Conservation (phyloP, 2,113 vertebrate species). For the Abramis brama region DNA sequence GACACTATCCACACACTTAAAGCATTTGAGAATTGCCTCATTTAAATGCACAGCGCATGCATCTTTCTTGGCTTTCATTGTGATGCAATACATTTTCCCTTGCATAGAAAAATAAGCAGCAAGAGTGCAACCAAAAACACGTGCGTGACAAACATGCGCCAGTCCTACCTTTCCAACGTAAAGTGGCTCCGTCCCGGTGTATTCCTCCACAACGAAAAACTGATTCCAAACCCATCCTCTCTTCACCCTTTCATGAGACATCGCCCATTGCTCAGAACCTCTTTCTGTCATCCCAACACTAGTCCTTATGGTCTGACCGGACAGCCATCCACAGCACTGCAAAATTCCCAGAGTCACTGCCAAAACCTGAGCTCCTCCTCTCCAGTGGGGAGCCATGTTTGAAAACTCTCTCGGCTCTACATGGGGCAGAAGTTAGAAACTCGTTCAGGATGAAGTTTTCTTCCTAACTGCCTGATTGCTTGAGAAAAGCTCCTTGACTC, state of each 20-base stretch:
- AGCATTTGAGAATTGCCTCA: not conserved
- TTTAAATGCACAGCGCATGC: not conserved
- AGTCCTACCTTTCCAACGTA: slow-evolving; percentile 94
- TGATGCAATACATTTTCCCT: not conserved
- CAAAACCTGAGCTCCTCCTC: slow-evolving; percentile 61
- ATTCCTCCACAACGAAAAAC: slow-evolving; percentile 99
- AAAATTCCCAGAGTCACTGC: slow-evolving; percentile 66
- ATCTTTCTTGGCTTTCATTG: not conserved
- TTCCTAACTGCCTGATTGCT: not conserved
- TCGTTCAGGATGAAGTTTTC: slow-evolving; percentile 18
- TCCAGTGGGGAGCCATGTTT: slow-evolving; percentile 72
- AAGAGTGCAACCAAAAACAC: not conserved
- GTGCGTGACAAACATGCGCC: not conserved
- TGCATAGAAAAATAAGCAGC: not conserved
- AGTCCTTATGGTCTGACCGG: slow-evolving; percentile 73
- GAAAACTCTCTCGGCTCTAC: slow-evolving; percentile 61
- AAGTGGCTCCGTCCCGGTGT: slow-evolving; percentile 95
- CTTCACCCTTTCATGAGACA: slow-evolving; percentile 85
- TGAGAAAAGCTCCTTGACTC: slow-evolving; percentile 23
- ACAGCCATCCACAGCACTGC: slow-evolving; percentile 64
- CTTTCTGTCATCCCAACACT: slow-evolving; percentile 58
- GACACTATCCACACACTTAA: not conserved
- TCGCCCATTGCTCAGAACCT: slow-evolving; percentile 66
- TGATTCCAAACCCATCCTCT: slow-evolving; percentile 99
- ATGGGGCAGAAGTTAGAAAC: slow-evolving; percentile 61